Conservation (phyloP, 2,113 vertebrate species). For the Leptobrachium ailaonicum region DNA sequence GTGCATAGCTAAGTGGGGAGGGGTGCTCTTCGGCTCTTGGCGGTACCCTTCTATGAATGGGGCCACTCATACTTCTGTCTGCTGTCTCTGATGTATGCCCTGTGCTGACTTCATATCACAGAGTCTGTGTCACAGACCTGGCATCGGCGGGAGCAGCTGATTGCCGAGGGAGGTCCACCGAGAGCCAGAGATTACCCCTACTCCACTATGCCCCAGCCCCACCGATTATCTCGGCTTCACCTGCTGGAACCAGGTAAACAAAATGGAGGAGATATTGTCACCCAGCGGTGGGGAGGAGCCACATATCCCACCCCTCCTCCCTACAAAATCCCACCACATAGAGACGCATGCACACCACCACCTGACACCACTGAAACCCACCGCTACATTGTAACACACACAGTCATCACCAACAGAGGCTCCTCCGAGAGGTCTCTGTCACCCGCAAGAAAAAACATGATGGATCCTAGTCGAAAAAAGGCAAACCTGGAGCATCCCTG, state of each 20-base stretch:
- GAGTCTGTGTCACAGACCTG: slow-evolving; percentile 4
- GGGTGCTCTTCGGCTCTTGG: slow-evolving; percentile 3
- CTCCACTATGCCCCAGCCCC: slow-evolving; percentile 1
- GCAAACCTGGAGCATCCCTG: no score
- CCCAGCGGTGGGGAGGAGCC: neutral
- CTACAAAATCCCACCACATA: neutral
- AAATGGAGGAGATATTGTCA: neutral
- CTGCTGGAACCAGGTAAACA: neutral
- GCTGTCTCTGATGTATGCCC: neutral
- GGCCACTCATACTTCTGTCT: neutral
- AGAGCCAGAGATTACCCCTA: slow-evolving; percentile 4
- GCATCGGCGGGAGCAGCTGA: neutral
- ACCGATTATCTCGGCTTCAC: neutral
- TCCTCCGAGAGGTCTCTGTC: neutral
- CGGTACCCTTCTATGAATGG: neutral
- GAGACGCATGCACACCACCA: no score
- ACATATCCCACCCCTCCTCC: neutral
- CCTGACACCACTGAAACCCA: neutral
- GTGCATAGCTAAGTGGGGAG: neutral
- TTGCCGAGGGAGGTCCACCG: neutral
- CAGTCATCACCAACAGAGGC: neutral
- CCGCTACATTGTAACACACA: neutral
- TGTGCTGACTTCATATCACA: slow-evolving; percentile 5
- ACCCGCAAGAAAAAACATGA: no score
- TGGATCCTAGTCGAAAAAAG: no score